A percentile compares a stretch with the other conserved stretches of the same genome.
Evolutionary conservation across 2,888 invertebrate genomes (phyloP).

Genomic region (Trypoxylon attenuatum): DNA sequence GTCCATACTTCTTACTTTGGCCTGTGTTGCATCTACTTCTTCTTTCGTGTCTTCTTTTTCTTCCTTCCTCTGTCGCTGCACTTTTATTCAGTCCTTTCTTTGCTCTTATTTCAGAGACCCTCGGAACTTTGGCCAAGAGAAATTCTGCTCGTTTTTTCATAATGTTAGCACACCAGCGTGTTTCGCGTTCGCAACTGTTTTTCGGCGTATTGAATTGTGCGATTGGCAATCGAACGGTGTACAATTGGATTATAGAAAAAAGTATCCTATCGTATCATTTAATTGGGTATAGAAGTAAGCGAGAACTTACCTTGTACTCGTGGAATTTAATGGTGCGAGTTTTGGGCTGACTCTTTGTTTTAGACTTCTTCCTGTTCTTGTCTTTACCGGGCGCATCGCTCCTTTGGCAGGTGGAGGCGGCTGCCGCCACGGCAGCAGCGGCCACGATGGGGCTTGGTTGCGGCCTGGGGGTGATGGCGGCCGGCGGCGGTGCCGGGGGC

Average conservation of each 20-base stretch:
- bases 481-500: slow-evolving; percentile 78
- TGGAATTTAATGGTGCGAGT: slow-evolving; percentile 96
- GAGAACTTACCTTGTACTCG: slow-evolving; percentile 84
- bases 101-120: slow-evolving; percentile 17
- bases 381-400: slow-evolving; percentile 77
- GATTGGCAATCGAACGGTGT: too few species aligned
- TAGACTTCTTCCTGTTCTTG: slow-evolving; percentile 88
- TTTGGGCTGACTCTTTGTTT: slow-evolving; percentile 87
- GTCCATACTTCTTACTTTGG: slow-evolving; percentile 34
- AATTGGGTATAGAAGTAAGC: neutral
- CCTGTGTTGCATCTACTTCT: slow-evolving; percentile 5
- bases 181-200: neutral
- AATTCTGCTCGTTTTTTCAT: neutral
- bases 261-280: too few species aligned
- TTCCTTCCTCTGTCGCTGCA: neutral
- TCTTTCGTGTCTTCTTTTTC: slow-evolving; percentile 11
- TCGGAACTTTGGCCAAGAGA: too few species aligned
- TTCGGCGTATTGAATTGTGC: too few species aligned
- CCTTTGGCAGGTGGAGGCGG: slow-evolving; percentile 78
- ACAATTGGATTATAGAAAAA: too few species aligned
- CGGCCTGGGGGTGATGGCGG: slow-evolving; percentile 76
- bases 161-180: too few species aligned
- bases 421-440: too few species aligned
- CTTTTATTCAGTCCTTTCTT: slow-evolving; percentile 13
- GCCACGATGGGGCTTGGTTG: slow-evolving; percentile 73